Conservation (phyloP, 2,113 vertebrate species). For the Thamnaconus septentrionalis region DNA sequence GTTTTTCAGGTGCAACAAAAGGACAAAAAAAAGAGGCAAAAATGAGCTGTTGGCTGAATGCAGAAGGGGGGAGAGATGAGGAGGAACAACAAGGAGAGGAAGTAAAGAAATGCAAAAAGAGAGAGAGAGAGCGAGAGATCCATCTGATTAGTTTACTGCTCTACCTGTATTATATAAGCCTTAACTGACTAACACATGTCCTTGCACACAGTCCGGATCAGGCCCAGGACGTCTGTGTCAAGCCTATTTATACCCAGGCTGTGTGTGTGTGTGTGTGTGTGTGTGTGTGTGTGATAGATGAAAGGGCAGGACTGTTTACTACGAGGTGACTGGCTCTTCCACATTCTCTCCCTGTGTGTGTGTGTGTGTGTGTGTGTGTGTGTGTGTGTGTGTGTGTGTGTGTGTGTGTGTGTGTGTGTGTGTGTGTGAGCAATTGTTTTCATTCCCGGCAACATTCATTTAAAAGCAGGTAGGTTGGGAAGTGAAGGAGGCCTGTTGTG, state of each 20-base stretch:
- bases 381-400: too few relatives aligned
- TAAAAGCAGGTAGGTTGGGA: too few relatives aligned
- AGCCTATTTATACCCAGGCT: too few relatives aligned
- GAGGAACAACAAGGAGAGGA: conserved; percentile 9
- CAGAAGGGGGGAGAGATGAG: conserved; percentile 15
- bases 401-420: too few relatives aligned
- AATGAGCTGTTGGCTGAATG: conserved; percentile 17
- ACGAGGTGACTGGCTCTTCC: conserved; percentile 35
- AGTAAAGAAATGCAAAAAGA: too few relatives aligned
- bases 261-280: too few relatives aligned
- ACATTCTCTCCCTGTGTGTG: conserved; percentile 42
- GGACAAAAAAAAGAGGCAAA: conserved; percentile 16
- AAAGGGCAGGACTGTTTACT: conserved; percentile 37
- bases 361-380: too few relatives aligned
- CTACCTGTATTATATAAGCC: conserved; percentile 14
- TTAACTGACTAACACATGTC: conserved; percentile 11
- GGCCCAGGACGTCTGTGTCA: too few relatives aligned
- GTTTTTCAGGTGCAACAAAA: conserved; percentile 31
- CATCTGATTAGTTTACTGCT: not conserved
- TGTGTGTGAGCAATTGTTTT: too few relatives aligned
- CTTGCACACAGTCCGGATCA: not conserved
- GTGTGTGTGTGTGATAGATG: not conserved
- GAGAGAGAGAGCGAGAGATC: too few relatives aligned
- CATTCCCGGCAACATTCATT: too few relatives aligned
- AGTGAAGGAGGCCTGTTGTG: too few relatives aligned